A percentile compares a stretch with the other conserved stretches of the same genome.
phyloP scores from a whole-genome alignment of 2,797 vertebrate species.

The Tachyglossus aculeatus region DNA sequence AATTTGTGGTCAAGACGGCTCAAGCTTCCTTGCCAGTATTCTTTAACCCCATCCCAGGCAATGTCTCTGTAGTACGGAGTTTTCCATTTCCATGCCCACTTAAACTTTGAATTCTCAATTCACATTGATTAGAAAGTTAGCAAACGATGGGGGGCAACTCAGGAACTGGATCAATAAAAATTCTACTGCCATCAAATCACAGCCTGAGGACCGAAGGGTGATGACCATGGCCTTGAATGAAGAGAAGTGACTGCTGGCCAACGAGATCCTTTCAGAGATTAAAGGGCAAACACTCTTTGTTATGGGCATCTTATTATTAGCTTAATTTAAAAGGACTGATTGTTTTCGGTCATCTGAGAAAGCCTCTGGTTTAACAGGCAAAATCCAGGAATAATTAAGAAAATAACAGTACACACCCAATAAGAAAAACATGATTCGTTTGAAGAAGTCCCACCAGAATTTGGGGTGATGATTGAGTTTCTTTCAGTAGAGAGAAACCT shows the following conservation, averaged over 20 bases:
- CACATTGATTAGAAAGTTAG: neutral
- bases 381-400: conserved; percentile 73
- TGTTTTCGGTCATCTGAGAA: conserved; percentile 69
- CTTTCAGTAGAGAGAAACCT: conserved; percentile 53
- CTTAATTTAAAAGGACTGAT: conserved; percentile 3
- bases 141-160: neutral
- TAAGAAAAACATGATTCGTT: conserved; percentile 65
- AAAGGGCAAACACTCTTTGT: conserved; percentile 46
- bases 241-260: conserved; percentile 52
- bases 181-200: neutral
- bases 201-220: neutral
- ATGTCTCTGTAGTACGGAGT: neutral
- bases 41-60: neutral
- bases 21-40: neutral
- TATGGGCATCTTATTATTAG: conserved; percentile 54
- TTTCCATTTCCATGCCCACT: neutral
- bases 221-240: conserved; percentile 21
- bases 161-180: neutral
- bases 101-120: conserved; percentile 5
- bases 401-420: conserved; percentile 67
- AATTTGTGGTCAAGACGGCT: neutral
- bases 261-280: conserved; percentile 22
- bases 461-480: conserved; percentile 32
- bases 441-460: conserved; percentile 64
- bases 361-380: conserved; percentile 65